Conservation (phyloP, 2,797 vertebrate species). For the Rousettus madagascariensis region DNA sequence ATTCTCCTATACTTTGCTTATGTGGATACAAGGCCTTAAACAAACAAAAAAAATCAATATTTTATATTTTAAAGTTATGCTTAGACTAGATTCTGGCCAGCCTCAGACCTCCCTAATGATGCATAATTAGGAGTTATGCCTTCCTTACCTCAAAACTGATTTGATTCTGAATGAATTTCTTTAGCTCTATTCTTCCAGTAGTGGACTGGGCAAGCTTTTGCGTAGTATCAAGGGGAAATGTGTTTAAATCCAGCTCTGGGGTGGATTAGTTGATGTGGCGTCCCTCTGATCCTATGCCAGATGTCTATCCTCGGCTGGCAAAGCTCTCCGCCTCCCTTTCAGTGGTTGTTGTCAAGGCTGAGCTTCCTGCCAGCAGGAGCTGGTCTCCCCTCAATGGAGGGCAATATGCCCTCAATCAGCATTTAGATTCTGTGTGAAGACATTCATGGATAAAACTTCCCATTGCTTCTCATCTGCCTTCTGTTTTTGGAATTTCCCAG, state of each 20-base stretch:
- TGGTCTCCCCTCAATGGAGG: slow-evolving; percentile 81
- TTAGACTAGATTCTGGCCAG: background rate
- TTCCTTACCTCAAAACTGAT: slow-evolving; percentile 77
- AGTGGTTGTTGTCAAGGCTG: slow-evolving; percentile 74
- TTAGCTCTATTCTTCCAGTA: slow-evolving; percentile 80
- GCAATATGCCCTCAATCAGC: slow-evolving; percentile 79
- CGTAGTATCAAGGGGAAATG: slow-evolving; percentile 77
- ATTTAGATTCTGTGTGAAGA: slow-evolving; percentile 81
- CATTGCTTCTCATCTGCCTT: slow-evolving; percentile 72
- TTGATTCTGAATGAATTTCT: slow-evolving; percentile 81
- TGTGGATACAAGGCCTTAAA: background rate
- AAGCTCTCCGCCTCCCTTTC: slow-evolving; percentile 78
- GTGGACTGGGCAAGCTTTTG: slow-evolving; percentile 76
- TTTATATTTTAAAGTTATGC: background rate
- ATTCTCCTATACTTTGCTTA: background rate
- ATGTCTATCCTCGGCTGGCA: slow-evolving; percentile 84
- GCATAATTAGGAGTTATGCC: slow-evolving; percentile 37
- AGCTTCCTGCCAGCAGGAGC: slow-evolving; percentile 82
- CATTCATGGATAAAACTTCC: slow-evolving; percentile 65
- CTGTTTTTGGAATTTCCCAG: slow-evolving; percentile 62
- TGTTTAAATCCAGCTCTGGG: slow-evolving; percentile 79
- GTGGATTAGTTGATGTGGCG: slow-evolving; percentile 80
- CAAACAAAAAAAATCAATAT: background rate
- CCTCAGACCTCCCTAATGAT: background rate
- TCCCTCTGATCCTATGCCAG: slow-evolving; percentile 85